A percentile compares a stretch with the other conserved stretches of the same genome.
These are phyloP conservation scores for Brachionus rubens DNA, from an alignment of 1,140 invertebrate genomes.

Conservation along the genomic window DNA sequence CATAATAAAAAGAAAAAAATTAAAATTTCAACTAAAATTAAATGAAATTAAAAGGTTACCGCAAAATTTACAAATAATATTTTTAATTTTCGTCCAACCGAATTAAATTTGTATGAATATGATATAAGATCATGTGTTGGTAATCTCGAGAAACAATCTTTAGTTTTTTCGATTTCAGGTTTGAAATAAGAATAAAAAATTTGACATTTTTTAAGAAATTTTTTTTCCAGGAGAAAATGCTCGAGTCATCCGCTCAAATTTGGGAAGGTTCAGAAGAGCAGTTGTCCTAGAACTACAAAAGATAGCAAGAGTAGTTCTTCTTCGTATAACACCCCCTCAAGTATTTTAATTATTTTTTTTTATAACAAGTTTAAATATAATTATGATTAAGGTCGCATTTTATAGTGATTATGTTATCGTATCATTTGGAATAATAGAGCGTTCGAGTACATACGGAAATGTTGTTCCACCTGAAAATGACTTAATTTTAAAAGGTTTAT, in stretches of 20 bases:
- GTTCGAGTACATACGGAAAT: background rate
- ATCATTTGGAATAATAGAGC: background rate
- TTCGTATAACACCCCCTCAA: too few species aligned
- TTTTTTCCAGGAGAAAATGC: background rate
- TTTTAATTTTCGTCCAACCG: constrained; percentile 4
- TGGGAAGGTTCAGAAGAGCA: background rate
- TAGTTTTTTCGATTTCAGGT: constrained; percentile 6
- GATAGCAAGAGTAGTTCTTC: too few species aligned
- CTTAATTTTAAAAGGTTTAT: background rate
- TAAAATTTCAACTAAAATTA: background rate
- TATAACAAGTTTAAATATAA: background rate
- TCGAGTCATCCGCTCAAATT: background rate
- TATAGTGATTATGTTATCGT: background rate
- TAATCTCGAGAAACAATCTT: background rate
- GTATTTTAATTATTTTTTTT: too few species aligned
- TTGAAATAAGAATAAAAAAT: background rate
- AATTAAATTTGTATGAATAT: constrained; percentile 40
- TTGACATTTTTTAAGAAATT: background rate
- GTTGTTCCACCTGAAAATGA: constrained; percentile 13
- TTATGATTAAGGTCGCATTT: background rate
- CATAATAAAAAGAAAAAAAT: background rate
- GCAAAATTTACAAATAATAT: background rate
- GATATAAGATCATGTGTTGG: background rate
- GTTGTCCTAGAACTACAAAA: background rate
- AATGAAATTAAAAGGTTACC: background rate